Percentiles rank a stretch among this genome's conserved stretches.
Conservation (phyloP, 1,140 invertebrate species). For the Gyrodactylus bullatarudis region DNA sequence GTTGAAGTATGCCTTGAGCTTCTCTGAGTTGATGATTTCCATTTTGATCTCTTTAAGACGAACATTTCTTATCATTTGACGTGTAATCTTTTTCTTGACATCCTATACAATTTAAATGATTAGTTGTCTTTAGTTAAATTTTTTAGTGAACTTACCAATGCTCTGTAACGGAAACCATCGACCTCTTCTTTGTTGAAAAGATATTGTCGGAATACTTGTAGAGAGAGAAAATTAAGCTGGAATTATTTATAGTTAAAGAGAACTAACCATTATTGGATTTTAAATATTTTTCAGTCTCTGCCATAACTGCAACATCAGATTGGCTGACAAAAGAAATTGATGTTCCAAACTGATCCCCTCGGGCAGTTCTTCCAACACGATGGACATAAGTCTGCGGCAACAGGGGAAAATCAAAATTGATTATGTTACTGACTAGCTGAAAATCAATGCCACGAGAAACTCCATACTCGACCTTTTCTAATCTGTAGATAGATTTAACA, state of each 20-base stretch:
- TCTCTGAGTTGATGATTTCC: neutral
- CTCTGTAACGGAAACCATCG: neutral
- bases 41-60: neutral
- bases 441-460: conserved; percentile 8
- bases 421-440: neutral
- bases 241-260: neutral
- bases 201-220: neutral
- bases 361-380: conserved; percentile 6
- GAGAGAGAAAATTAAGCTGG: neutral
- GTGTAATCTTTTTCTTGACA: neutral
- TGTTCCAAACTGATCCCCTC: neutral
- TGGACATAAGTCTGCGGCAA: conserved; percentile 1
- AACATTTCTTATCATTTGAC: neutral
- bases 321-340: neutral
- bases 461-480: neutral
- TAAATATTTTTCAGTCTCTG: neutral
- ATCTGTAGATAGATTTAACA: no score
- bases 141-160: neutral
- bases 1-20: neutral
- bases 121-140: no score
- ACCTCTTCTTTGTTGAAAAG: neutral
- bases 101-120: neutral
- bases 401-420: conserved; percentile 6
- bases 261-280: neutral
- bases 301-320: neutral